phyloP scores from a whole-genome alignment of 2,113 vertebrate species.

The Steatornis caripensis region DNA sequence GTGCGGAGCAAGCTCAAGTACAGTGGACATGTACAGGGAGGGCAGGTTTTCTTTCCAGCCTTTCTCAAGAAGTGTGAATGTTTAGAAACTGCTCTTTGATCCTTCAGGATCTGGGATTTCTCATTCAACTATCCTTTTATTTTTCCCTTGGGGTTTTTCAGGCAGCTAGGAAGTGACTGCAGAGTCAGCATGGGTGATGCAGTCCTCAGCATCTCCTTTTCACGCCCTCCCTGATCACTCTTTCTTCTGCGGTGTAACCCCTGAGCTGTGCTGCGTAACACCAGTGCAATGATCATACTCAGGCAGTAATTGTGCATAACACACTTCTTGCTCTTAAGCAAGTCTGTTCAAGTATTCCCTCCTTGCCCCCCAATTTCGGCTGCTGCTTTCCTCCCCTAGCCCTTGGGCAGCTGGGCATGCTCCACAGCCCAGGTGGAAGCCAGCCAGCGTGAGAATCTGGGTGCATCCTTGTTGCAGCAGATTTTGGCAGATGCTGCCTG shows the following conservation, averaged over 20 bases:
- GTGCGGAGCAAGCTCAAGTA: not conserved
- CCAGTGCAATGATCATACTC: not conserved
- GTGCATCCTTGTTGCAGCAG: conserved; percentile 9
- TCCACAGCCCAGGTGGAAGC: not conserved
- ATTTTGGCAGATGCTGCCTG: not conserved
- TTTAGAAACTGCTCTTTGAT: conserved; percentile 6
- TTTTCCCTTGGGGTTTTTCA: not conserved
- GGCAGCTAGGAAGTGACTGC: not conserved
- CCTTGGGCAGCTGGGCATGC: fast-evolving
- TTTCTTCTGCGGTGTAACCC: not conserved
- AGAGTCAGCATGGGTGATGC: not conserved
- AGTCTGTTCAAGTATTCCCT: not conserved
- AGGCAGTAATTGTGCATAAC: not conserved
- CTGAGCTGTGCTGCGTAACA: not conserved
- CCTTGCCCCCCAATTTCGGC: fast-evolving
- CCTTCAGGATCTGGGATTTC: not conserved
- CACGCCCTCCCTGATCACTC: not conserved
- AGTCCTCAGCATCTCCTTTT: not conserved
- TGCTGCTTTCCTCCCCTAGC: not conserved
- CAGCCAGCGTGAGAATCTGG: not conserved
- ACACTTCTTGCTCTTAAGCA: not conserved
- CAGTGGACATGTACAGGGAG: not conserved
- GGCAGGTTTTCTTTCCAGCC: not conserved
- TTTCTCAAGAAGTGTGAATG: not conserved
- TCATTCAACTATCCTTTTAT: not conserved